Base-by-base conservation (phyloP, 2,888 invertebrate genomes). In the Leptura quadrifasciata region DNA sequence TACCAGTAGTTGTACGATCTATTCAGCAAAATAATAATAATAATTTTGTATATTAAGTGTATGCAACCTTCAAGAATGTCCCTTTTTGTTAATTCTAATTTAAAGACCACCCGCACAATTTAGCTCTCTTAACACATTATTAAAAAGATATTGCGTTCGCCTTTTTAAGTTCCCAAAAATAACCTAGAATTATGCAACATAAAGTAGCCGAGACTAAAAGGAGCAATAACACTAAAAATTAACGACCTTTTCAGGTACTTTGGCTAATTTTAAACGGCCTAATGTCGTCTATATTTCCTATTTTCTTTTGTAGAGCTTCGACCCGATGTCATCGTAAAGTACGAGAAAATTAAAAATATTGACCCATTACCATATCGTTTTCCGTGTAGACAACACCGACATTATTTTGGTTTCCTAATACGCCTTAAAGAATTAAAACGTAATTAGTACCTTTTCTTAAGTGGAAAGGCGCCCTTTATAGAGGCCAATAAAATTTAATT, bases 191-290 rank as follows among this genome's bases (percentile, higher is more conserved):
- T 64, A 79, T 64, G 67, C 70, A 67, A 77, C 76, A 77, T 76
- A 79, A 78, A 78, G 73, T 31, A 76, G 58, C 39, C 60, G 9
- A 12, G 52, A 18, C 58, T 52, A 58, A 72, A 65, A 60, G 63
- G 20, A 61, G 70, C 77, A 64, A 81, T 81, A 81, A 81, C 81
- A 83, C 80, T 83, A 83, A 82, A 83, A 79, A 70, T 77, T 81
- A 80, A 83, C 81, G 78, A 80, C 76, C 72, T 54, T 74, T 78
- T 74, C 79, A 81, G 81, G 81, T 83, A 79, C 78, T 74, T 78
- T 69, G 69, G 57, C 77, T 82, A 82, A 83, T 81, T 81, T 78
- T 77, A 74, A 80, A 79, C 64, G 70, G 72, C 18, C 75, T 61
- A 47, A 67, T 67, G 71, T 68, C 68, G 67, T 61, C 35, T 72